Conservation (phyloP, 2,113 vertebrate species). For the Callionymus lyra region DNA sequence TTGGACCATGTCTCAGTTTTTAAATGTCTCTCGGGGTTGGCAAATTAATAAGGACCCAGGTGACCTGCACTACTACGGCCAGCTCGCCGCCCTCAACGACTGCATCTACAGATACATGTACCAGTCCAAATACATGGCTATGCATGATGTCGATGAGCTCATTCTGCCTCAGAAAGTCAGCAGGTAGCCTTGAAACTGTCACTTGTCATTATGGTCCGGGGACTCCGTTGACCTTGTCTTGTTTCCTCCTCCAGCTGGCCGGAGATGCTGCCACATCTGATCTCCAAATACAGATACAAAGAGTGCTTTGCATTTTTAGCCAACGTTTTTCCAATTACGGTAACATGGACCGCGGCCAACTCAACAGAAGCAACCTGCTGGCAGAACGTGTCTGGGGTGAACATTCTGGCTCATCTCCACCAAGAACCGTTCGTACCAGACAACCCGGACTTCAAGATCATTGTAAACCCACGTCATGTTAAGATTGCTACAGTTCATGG, state of each 20-base stretch:
- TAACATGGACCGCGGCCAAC: not conserved
- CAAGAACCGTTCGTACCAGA: constrained; percentile 2
- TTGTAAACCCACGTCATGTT: constrained; percentile 45
- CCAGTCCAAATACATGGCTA: constrained; percentile 51
- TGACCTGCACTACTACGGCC: constrained; percentile 60
- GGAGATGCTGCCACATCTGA: constrained; percentile 50
- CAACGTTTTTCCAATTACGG: constrained; percentile 37
- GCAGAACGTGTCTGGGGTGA: constrained; percentile 43
- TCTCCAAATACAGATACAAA: constrained; percentile 18
- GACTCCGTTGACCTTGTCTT: not conserved
- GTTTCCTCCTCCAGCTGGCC: constrained; percentile 43
- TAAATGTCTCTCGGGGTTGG: constrained; percentile 62
- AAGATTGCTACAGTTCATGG: constrained; percentile 29
- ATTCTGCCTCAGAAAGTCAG: constrained; percentile 51
- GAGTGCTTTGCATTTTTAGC: constrained; percentile 62
- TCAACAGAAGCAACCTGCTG: constrained; percentile 16
- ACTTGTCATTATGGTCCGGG: too few relatives aligned
- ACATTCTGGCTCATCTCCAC: constrained; percentile 60
- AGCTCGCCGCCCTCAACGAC: constrained; percentile 60
- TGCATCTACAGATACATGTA: constrained; percentile 65
- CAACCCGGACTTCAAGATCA: constrained; percentile 21
- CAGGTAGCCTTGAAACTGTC: too few relatives aligned
- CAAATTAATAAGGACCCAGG: constrained; percentile 12
- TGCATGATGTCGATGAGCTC: constrained; percentile 73
- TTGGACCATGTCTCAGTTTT: constrained; percentile 64